phyloP scores from a whole-genome alignment of 2,888 invertebrate genomes.

The Apantesis nais region DNA sequence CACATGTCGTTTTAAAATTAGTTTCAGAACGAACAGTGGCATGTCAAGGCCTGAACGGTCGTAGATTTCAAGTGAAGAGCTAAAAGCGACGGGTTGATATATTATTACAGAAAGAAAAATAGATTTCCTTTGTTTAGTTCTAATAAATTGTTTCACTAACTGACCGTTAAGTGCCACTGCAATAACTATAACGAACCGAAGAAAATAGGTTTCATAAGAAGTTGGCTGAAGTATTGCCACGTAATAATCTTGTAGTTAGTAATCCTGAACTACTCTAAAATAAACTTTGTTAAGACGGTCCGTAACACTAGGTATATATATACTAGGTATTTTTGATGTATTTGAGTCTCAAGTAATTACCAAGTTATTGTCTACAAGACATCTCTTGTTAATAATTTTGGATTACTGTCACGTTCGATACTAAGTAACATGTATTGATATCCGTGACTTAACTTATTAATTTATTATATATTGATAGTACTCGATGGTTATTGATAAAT shows the following conservation, averaged over 20 bases:
- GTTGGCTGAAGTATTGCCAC: conserved; percentile 19
- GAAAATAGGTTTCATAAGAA: conserved; percentile 24
- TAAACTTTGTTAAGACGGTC: background rate
- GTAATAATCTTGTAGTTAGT: conserved; percentile 3
- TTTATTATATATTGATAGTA: background rate
- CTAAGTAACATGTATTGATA: background rate
- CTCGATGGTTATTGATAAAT: background rate
- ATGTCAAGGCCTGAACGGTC: conserved; percentile 63
- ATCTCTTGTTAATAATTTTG: background rate
- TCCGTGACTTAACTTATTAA: background rate
- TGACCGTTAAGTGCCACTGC: conserved; percentile 31
- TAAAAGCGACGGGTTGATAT: conserved; percentile 46
- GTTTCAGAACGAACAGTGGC: conserved; percentile 52
- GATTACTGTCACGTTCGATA: background rate
- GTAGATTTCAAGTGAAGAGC: conserved; percentile 53
- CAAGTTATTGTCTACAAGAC: background rate
- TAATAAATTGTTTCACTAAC: conserved; percentile 37
- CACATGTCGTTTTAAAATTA: conserved; percentile 26
- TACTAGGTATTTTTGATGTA: too few species aligned
- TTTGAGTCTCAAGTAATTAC: background rate
- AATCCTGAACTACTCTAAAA: background rate
- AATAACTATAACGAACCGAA: conserved; percentile 30
- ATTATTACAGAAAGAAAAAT: conserved; percentile 39
- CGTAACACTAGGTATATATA: background rate
- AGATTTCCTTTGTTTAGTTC: conserved; percentile 36